Evolutionary conservation across 2,797 vertebrate species (phyloP), one percentile per base, ranked within the genome.

Genomic region (Sebastes steindachneri): DNA sequence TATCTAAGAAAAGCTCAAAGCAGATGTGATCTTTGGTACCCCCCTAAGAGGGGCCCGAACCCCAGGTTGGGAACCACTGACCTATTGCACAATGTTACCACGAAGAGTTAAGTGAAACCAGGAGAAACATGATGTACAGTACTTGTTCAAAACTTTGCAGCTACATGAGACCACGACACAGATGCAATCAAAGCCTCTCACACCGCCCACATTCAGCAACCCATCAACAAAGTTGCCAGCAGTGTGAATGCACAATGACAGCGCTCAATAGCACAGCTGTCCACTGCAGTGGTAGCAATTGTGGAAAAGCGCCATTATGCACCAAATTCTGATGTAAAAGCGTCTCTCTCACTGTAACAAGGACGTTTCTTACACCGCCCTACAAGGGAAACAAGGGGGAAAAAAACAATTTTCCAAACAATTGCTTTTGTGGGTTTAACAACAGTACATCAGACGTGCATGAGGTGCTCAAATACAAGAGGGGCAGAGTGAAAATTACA

Each of bases 251-350:
- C 69, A 80, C 58, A 73, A 8, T 77, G 73, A 81, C 64, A 72
- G 31, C 8, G 19, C 73, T 77, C 73, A 79, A 67, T 75, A 82
- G 68, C 75, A 66, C 65, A 48, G 67, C 88, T 90, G 86, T 87
- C 79, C 86, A 73, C 86, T 86, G 86, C 68, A 69, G 26, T 55
- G 53, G 62, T 19, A 28, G 62, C 29, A 67, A 67, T 33, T 73
- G 25, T 37, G 23, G 21, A 15, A 77, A 79, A 76, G 35, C 21
- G 11, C 37, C 72, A 81, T 76, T 57, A 66, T 80, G 51, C 23
- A 29, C n/a, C 57, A 33, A 69, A 75, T 53, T 57, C 28, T 72
- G 29, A 84, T 70, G 54, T 64, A 48, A 71, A 78, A 17, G 19
- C 58, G 53, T 55, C 37, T 75, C 26, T 80, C 28, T 48, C 31